Conservation (phyloP, 2,113 vertebrate species). For the Tupaia chinensis region DNA sequence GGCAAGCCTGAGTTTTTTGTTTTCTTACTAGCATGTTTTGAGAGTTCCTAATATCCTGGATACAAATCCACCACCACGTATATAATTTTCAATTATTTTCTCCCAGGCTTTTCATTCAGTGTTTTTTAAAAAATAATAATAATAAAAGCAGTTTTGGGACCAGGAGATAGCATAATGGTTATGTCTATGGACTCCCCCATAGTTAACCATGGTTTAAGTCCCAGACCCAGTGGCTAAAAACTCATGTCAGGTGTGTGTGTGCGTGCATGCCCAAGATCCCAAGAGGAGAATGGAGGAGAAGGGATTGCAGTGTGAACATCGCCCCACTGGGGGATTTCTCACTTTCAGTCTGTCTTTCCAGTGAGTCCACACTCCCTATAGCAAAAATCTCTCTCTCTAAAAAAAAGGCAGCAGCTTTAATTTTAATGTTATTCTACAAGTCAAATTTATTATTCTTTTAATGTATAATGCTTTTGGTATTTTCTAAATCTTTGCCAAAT, state of each 20-base stretch:
- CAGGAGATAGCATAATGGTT: too few species aligned
- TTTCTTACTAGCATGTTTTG: background rate
- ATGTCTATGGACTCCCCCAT: too few species aligned
- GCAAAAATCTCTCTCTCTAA: background rate
- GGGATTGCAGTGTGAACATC: too few species aligned
- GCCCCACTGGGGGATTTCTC: too few species aligned
- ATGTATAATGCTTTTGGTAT: background rate
- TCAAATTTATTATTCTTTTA: background rate
- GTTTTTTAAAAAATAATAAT: background rate
- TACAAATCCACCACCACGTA: background rate
- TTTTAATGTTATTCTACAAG: background rate
- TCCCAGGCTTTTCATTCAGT: background rate
- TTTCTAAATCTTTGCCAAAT: background rate
- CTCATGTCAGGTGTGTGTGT: too few species aligned
- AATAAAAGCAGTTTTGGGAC: too few species aligned
- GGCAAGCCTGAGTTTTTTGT: background rate
- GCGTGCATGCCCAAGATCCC: too few species aligned
- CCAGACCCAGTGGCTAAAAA: too few species aligned
- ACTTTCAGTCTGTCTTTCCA: too few species aligned
- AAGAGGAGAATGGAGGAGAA: too few species aligned
- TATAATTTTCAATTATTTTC: slow-evolving; percentile 3
- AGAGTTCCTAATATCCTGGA: background rate
- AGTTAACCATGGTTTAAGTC: too few species aligned
- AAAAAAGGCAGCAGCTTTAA: background rate
- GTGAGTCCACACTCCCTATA: too few species aligned